Base-by-base conservation (phyloP, 1,140 invertebrate species). In the Musca vetustissima region DNA sequence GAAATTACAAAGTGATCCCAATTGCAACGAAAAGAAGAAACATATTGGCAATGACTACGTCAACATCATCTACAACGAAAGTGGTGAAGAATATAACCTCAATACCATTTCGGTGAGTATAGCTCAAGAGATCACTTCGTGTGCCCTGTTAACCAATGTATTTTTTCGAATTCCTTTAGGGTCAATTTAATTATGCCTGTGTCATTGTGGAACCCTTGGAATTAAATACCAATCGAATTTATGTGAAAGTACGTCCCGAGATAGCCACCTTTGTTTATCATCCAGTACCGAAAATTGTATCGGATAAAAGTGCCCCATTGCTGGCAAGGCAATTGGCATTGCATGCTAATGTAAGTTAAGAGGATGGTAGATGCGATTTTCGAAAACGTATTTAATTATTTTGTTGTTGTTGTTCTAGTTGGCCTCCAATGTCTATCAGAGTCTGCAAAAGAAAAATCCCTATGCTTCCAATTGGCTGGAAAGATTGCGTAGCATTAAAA, bases 31-130 rank as follows among this genome's bases (percentile, higher is more conserved):
- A 65, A 99, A 98, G 84, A 97, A 97, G 79, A 88, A 90, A 76
- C 95, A 98, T 81, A 98, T 98, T 85, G 97, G 96, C 73, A 99
- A 99, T 84, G 93, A 98, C 86, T 96, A 89, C 85, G 96, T 98
- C n/a, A 93, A 92, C 67, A 97, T 99, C 78, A 93, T 98, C 15
- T 99, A 98, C 86, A 98, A 99, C 84, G 95, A 98, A 83, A 97
- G 95, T 82, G 94, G 93, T 14, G 91, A 94, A 74, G 90, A 95
- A 49, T 97, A 95, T 82, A 90, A 94, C 78, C 92, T 96, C 50
- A 90, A 90, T 74, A 96, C 93, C 53, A 91, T 95, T 69, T 94
- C 93, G 84, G 93, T 93, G 83, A 75, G 73, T 17, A 28, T 3
- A 28, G 3, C 28, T 28, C 3, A 15, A 48, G 43, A 4, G 4